Evolutionary conservation across 2,113 vertebrate species (phyloP).

Genomic region (Cygnus atratus): DNA sequence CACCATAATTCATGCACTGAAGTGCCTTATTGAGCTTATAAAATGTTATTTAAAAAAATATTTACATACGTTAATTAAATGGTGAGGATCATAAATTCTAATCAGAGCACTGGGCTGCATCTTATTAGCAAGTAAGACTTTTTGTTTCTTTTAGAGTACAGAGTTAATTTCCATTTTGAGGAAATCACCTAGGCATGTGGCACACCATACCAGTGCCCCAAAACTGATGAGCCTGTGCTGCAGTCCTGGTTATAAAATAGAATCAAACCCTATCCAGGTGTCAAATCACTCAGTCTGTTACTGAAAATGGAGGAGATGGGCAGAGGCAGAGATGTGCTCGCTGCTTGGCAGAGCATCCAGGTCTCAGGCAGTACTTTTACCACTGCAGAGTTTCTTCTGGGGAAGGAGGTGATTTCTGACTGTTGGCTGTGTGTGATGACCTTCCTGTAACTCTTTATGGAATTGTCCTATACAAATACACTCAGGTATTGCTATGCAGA

Average conservation of each 20-base stretch:
- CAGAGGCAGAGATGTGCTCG: background rate
- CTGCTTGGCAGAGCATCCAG: background rate
- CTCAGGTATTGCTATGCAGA: background rate
- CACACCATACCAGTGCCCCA: background rate
- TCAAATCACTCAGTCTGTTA: background rate
- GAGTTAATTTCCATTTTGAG: background rate
- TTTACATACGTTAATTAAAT: constrained; percentile 67
- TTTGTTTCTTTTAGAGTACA: background rate
- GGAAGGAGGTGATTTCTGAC: background rate
- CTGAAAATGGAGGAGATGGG: background rate
- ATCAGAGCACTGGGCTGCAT: background rate
- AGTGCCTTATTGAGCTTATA: constrained; percentile 45
- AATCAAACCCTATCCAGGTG: background rate
- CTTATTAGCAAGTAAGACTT: constrained; percentile 15
- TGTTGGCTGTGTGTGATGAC: background rate
- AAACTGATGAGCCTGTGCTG: background rate
- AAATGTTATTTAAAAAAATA: constrained; percentile 53
- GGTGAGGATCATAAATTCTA: constrained; percentile 39
- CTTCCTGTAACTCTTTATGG: background rate
- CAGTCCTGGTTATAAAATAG: background rate
- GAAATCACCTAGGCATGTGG: background rate
- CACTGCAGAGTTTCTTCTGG: background rate
- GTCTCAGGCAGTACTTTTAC: background rate
- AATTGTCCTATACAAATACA: background rate
- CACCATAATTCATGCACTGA: constrained; percentile 33